Base-by-base conservation (phyloP, 2,797 vertebrate species). In the Crenichthys baileyi region DNA sequence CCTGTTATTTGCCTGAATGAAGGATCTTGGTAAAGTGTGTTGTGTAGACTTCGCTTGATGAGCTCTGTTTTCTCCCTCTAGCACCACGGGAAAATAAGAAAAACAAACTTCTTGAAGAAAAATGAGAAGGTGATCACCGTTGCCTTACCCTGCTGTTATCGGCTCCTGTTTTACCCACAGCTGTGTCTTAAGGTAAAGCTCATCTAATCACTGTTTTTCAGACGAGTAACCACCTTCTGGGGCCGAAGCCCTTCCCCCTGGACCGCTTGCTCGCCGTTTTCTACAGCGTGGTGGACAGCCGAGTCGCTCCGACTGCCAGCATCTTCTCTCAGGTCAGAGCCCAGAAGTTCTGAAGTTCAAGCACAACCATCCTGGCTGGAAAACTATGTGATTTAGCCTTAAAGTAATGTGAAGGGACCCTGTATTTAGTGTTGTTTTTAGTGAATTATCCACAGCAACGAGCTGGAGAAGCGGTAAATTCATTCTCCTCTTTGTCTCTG, bases 211-310 rank as follows among this genome's bases (percentile, higher is more conserved):
- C 3, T 72, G 3, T 56, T 20, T 60, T 88, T 12, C 83, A 99
- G 98, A 99, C 97, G 6, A 99, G 97, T 91, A 99, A 98, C 94
- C 98, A 99, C 88, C 96, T 99, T 20, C 95, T 99, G 61, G 98
- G 98, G 4, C 98, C 98, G 16, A 99, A 99, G 89, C 96, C 97
- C 1, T 99, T 99, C 91, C 96, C 97, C 56, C 87, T 99, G 89
- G 98, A 99, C 93, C 96, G 98, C 72, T 91, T 99, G 83, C 93
- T 99, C 72, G 98, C 98, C 58, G 98, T 99, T 90, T 95, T 99
- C 75, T 98, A 99, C 91, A 99, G 98, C 36, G 97, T 99, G 56
- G 97, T 99, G 90, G 98, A 99, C 93, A 97, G 95, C 90, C 96
- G 97, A 91, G 97, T 99, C 67, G 96, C 96, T 77, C 97, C 98